Percentiles rank a stretch among this genome's conserved stretches.
Evolutionary conservation across 2,888 invertebrate species (phyloP).

Genomic region (Doris montereyensis): DNA sequence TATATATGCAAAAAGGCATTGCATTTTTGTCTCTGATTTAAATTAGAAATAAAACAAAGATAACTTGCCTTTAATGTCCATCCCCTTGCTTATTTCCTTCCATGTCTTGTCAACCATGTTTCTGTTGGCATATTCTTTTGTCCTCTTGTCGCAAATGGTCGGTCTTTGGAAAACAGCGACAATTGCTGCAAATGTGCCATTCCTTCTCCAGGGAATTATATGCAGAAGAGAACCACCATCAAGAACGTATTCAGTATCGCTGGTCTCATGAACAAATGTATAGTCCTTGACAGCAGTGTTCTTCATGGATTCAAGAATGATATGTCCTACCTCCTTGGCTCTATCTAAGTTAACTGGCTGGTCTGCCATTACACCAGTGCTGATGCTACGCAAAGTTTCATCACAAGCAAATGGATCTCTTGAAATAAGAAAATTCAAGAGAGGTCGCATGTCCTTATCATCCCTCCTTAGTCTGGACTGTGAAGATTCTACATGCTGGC

Average conservation of each 20-base stretch:
- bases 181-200: slow-evolving; percentile 37
- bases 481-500: slow-evolving; percentile 12
- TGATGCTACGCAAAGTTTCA: slow-evolving; percentile 42
- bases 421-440: slow-evolving; percentile 35
- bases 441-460: slow-evolving; percentile 35
- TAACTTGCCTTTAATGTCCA: too few species aligned
- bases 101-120: too few species aligned
- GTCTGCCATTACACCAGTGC: slow-evolving; percentile 46
- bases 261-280: slow-evolving; percentile 15
- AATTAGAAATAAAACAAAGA: too few species aligned
- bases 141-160: too few species aligned
- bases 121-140: too few species aligned
- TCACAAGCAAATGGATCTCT: slow-evolving; percentile 43
- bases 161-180: too few species aligned
- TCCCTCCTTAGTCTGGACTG: slow-evolving; percentile 12
- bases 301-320: slow-evolving; percentile 40
- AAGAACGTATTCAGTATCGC: slow-evolving; percentile 29
- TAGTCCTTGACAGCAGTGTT: slow-evolving; percentile 29
- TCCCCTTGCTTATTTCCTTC: too few species aligned
- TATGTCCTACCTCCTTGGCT: slow-evolving; percentile 39
- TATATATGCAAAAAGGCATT: too few species aligned
- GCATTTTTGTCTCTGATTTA: too few species aligned
- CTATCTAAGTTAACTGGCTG: slow-evolving; percentile 41
- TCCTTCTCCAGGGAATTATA: slow-evolving; percentile 36
- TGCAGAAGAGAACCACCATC: slow-evolving; percentile 42